Evolutionary conservation across 2,888 invertebrate species (phyloP), one percentile per base, ranked within the genome.

Genomic region (Anodontia alba): DNA sequence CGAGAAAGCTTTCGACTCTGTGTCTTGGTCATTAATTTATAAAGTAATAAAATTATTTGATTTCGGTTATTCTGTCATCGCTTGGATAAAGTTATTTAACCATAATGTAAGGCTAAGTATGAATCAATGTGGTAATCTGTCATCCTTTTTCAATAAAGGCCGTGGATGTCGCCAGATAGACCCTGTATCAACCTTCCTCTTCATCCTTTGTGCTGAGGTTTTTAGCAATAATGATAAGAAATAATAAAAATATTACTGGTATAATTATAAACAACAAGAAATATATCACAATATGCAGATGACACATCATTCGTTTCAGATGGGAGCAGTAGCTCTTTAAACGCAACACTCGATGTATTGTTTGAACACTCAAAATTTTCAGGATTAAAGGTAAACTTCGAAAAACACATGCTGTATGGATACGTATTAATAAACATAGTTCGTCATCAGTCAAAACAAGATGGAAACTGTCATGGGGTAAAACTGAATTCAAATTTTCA

Each of bases 321-420:
- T 57, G 5, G 57, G 15, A n/a, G 8, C 3, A 29, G 23, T 29
- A 57, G 26, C 10, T 57, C 57, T 26, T 26, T 8, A 57, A 57
- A 57, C 26, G 57, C 15, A 26, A 57, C 57, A 8, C 29, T 57
- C 26, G 26, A 26, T 29, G 57, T 57, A 26, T 57, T 57, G 57
- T 57, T 26, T 57, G 57, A 57, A 26, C 26, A 57, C 15, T 23
- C 57, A 57, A 57, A 57, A 57, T 57, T 26, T 57, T 57, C 57
- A n/a, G 57, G 57, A 7, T 15, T 57, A 57, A 57, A 57, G 5
- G 12, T 57, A 26, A 57, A 57, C 29, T 57, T 57, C 26, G 57
- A 57, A 17, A 57, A 57, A 57, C 15, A 3, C 12, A 29, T 38
- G 38, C 38, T 38, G 38, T 26, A 29, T 57, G 29, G 57, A 57